Evolutionary conservation across 2,797 vertebrate species (phyloP).

Genomic region (Morelia viridis): DNA sequence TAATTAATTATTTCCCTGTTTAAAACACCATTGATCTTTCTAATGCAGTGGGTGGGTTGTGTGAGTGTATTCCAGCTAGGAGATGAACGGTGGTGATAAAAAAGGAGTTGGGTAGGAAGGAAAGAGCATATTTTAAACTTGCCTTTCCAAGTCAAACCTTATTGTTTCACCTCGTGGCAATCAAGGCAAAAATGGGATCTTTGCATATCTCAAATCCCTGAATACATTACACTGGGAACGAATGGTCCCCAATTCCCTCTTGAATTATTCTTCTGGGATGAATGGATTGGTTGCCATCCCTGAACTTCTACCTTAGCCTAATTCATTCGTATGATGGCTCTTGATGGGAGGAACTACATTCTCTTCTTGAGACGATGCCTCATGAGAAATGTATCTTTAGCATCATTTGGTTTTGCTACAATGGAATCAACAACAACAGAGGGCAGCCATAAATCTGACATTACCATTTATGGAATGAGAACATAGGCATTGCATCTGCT

Average conservation of each 20-base stretch:
- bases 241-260: neutral
- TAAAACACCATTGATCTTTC: slow-evolving; percentile 27
- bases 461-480: neutral
- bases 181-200: neutral
- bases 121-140: slow-evolving; percentile 14
- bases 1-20: slow-evolving; percentile 42
- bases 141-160: slow-evolving; percentile 1
- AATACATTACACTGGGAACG: slow-evolving; percentile 12
- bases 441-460: neutral
- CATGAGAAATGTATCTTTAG: neutral
- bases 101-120: neutral
- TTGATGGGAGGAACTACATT: neutral
- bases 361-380: neutral
- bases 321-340: neutral
- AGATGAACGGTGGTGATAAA: neutral
- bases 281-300: neutral
- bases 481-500: neutral
- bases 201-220: neutral
- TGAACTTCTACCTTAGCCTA: neutral
- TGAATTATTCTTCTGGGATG: neutral
- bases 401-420: neutral
- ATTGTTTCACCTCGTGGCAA: slow-evolving; percentile 20
- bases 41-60: neutral
- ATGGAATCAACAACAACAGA: neutral
- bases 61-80: neutral